Conservation (phyloP, 1,140 invertebrate genomes). For the Calliphora vicina region DNA sequence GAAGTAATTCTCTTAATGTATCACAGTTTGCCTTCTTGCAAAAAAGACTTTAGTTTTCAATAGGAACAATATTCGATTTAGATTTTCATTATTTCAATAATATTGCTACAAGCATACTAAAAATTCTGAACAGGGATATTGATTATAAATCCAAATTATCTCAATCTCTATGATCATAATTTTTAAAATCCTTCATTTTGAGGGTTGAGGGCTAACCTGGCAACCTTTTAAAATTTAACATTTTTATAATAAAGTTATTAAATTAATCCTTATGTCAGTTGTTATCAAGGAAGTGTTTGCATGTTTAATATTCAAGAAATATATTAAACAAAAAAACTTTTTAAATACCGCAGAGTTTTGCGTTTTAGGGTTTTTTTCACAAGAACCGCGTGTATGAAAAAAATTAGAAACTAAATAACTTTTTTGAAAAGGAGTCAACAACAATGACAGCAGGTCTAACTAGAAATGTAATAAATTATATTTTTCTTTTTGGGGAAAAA, state of each 20-base stretch:
- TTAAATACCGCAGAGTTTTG: background rate
- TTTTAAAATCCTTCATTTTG: too few species aligned
- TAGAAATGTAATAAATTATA: background rate
- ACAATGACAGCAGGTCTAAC: background rate
- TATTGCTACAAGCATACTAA: too few species aligned
- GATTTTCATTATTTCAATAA: too few species aligned
- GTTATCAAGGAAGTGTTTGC: background rate
- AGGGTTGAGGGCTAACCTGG: too few species aligned
- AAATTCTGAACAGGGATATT: too few species aligned
- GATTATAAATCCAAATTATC: too few species aligned
- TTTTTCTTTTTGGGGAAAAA: background rate
- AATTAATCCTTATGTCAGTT: constrained; percentile 9
- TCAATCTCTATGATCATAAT: too few species aligned
- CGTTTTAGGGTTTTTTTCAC: background rate
- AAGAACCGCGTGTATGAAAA: background rate
- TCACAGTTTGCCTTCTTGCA: too few species aligned
- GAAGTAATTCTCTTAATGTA: too few species aligned
- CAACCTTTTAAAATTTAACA: too few species aligned
- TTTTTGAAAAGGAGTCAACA: background rate
- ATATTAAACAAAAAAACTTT: background rate
- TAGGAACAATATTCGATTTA: too few species aligned
- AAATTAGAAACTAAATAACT: background rate
- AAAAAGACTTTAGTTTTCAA: too few species aligned
- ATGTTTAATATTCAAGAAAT: background rate
- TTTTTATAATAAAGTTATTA: background rate